Conservation (phyloP, 2,797 vertebrate genomes). For the Acipenser ruthenus region DNA sequence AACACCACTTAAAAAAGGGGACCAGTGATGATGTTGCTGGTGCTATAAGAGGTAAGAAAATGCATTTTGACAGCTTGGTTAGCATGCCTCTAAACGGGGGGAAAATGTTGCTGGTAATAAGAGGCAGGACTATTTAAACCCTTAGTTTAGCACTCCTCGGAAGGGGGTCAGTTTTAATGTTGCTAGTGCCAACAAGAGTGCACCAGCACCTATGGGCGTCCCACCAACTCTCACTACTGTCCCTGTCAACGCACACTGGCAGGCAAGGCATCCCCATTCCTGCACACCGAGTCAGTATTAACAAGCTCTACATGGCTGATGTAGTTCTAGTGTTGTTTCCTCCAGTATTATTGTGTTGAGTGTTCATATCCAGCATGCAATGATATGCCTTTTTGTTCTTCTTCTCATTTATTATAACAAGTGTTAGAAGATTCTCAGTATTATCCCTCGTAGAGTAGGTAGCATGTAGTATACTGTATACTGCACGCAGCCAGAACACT, state of each 20-base stretch:
- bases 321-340: constrained; percentile 23
- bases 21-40: too few relatives aligned
- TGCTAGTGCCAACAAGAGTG: not conserved
- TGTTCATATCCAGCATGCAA: constrained; percentile 15
- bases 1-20: too few relatives aligned
- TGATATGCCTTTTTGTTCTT: constrained; percentile 22
- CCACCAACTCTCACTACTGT: not conserved
- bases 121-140: too few relatives aligned
- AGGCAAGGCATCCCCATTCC: not conserved
- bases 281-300: not conserved
- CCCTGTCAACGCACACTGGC: not conserved
- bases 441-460: constrained; percentile 7
- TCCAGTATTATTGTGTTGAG: constrained; percentile 6
- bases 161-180: not conserved
- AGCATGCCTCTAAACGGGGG: too few relatives aligned
- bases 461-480: constrained; percentile 15
- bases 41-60: too few relatives aligned
- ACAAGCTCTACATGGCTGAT: not conserved
- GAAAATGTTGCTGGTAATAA: too few relatives aligned
- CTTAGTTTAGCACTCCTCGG: not conserved
- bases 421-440: not conserved
- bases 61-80: too few relatives aligned
- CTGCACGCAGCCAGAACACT: too few relatives aligned
- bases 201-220: not conserved
- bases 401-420: constrained; percentile 13